Conservation (phyloP, 2,797 vertebrate genomes). For the Macrochelys suwanniensis region DNA sequence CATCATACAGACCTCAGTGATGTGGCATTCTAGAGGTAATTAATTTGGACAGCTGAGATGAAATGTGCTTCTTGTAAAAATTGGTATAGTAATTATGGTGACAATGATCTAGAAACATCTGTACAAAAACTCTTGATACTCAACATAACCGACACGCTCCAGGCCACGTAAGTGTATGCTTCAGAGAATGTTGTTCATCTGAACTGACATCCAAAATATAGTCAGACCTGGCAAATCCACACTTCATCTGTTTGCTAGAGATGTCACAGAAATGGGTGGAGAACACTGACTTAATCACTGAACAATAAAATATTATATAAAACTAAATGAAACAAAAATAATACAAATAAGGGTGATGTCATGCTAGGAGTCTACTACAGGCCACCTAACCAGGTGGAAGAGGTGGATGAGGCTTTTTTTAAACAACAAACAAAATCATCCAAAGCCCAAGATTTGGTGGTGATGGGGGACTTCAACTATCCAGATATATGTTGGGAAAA, state of each 20-base stretch:
- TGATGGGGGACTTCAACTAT: no score
- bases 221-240: not conserved
- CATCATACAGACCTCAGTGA: no score
- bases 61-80: not conserved
- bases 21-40: not conserved
- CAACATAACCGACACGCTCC: rapidly evolving
- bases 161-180: not conserved
- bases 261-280: not conserved
- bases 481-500: no score
- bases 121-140: not conserved
- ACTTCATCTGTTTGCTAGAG: not conserved
- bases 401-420: no score
- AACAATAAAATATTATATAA: not conserved
- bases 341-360: no score
- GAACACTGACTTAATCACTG: not conserved
- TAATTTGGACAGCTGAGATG: not conserved
- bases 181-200: not conserved
- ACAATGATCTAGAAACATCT: not conserved
- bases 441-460: no score
- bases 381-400: no score
- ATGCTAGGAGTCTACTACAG: no score
- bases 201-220: not conserved
- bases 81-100: not conserved
- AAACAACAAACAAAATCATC: no score
- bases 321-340: not conserved